Base-by-base conservation (phyloP, 2,888 invertebrate genomes). In the Plebejus melissa region DNA sequence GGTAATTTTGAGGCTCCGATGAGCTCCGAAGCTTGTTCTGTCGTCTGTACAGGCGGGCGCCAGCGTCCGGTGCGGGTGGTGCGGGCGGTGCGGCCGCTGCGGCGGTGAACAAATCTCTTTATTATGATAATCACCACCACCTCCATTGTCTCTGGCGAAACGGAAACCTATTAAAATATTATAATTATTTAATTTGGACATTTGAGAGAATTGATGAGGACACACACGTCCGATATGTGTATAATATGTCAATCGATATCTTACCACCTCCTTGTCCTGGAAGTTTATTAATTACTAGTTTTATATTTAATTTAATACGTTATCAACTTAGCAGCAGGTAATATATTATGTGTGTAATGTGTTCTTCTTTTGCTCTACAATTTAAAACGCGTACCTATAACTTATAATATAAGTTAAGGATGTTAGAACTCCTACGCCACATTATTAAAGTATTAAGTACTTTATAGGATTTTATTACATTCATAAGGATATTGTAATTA, bases 81-180 rank as follows among this genome's bases (percentile, higher is more conserved):
- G 82, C 90, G 89, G 89, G 88, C 90, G 89, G 88, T 85, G 76
- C 80, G 80, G 81, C 81, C 78, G 79, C 76, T 22, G 22, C 22
- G 22, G 76, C 78, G 80, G 89, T 84, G 82, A 86, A 89, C 86
- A 90, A 90, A 90, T 90, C 87, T 85, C 80, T 89, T 86, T 88
- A 90, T 90, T 90, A 90, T 90, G 90, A 69, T 85, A 90, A 90
- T 88, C 79, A 80, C 81, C 79, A 79, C 75, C 79, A 79, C 81
- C 22, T 32, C 72, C 79, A 86, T 86, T 86, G 86, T 86, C 82
- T 84, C 81, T 80, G 79, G 76, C 78, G 77, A 82, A 84, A 85
- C 88, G 89, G 89, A 89, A 82, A 89, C 80, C 72, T 82, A 82
- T 82, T 82, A 80, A 79, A 78, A 80, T 78, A 77, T 74, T 76